These are phyloP conservation scores for Heterodera schachtii DNA, from an alignment of 1,140 invertebrate genomes.

Conservation along the genomic window DNA sequence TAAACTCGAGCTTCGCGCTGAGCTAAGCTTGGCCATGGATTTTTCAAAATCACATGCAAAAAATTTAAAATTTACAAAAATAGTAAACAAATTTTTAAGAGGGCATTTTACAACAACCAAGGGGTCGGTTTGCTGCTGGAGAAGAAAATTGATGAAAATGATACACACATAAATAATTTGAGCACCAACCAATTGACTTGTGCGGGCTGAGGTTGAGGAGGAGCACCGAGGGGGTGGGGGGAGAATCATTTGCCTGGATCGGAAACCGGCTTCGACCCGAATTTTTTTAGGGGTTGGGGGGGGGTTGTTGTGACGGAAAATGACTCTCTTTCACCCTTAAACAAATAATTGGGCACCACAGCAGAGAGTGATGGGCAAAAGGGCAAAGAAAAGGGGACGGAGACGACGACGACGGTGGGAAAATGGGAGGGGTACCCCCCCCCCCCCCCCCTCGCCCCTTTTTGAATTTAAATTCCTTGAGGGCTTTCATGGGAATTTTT, in stretches of 20 bases:
- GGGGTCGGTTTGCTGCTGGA: too few species aligned
- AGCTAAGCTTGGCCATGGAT: too few species aligned
- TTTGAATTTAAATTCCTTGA: background rate
- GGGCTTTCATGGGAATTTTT: background rate
- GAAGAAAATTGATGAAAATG: background rate
- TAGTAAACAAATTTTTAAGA: too few species aligned
- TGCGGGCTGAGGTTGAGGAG: background rate
- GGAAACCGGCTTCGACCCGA: background rate
- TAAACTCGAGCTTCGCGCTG: too few species aligned
- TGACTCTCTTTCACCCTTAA: background rate
- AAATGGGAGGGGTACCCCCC: background rate
- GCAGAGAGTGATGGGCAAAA: background rate
- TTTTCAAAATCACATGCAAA: too few species aligned
- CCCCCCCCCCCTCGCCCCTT: background rate
- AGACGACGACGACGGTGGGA: background rate
- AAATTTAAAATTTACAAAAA: too few species aligned
- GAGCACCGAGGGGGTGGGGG: background rate
- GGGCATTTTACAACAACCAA: too few species aligned
- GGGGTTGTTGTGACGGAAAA: background rate
- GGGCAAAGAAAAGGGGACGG: background rate
- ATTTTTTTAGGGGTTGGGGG: background rate
- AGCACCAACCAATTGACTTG: too few species aligned
- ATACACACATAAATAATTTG: background rate
- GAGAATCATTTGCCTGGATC: background rate
- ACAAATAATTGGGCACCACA: background rate